A percentile compares a stretch with the other conserved stretches of the same genome.
Evolutionary conservation across 2,888 invertebrate genomes (phyloP).

Genomic region (Eupithecia exiguata): DNA sequence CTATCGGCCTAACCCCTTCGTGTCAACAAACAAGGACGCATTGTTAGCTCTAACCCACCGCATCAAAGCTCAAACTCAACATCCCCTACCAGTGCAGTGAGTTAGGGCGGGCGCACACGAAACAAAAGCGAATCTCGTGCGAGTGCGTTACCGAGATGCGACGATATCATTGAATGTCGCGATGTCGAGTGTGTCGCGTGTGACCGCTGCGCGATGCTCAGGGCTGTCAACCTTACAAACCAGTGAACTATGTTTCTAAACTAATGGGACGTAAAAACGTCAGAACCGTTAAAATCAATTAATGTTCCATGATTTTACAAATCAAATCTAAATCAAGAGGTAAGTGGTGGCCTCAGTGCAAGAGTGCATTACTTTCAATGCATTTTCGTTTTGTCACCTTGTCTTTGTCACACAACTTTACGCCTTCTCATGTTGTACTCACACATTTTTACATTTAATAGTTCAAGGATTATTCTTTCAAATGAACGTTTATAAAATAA

Average conservation of each 20-base stretch:
- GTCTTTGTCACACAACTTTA: neutral
- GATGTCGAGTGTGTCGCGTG: slow-evolving; percentile 50
- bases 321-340: neutral
- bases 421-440: neutral
- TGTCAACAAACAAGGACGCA: neutral
- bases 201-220: slow-evolving; percentile 45
- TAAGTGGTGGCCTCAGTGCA: neutral
- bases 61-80: neutral
- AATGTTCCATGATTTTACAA: neutral
- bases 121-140: slow-evolving; percentile 72
- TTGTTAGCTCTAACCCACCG: neutral
- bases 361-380: neutral
- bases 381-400: neutral
- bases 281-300: neutral
- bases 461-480: neutral
- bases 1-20: neutral
- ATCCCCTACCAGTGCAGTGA: slow-evolving; percentile 5
- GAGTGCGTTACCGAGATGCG: slow-evolving; percentile 72
- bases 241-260: neutral
- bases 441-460: neutral
- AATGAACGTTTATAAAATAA: neutral
- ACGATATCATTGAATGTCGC: slow-evolving; percentile 61
- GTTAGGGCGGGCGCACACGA: slow-evolving; percentile 40
- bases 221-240: slow-evolving; percentile 40
- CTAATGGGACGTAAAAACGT: neutral